phyloP scores from a whole-genome alignment of 1,140 invertebrate species.

The Triops longicaudatus region DNA sequence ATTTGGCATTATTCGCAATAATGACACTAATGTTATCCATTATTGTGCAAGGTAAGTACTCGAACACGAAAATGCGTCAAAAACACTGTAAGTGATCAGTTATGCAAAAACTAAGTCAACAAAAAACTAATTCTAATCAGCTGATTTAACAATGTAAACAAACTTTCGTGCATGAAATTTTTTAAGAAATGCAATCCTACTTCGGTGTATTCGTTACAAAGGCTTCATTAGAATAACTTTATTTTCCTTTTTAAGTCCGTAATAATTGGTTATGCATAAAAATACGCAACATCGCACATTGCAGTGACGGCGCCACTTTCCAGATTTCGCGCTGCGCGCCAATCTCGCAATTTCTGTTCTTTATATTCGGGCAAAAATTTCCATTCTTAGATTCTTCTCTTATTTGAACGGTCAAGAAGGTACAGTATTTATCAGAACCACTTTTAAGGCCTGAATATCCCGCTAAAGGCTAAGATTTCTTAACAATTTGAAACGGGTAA shows the following conservation, averaged over 20 bases:
- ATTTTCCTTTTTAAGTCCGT: neutral
- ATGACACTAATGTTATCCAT: no score
- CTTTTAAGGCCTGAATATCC: no score
- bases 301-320: neutral
- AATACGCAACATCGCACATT: neutral
- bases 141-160: neutral
- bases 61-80: no score
- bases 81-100: neutral
- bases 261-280: neutral
- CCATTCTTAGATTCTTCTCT: no score
- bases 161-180: neutral
- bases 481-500: neutral
- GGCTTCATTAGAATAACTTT: neutral
- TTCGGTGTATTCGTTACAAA: neutral
- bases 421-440: no score
- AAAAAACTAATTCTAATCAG: neutral
- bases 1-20: no score
- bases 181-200: neutral
- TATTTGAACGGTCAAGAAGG: neutral
- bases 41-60: no score
- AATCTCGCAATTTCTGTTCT: neutral
- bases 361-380: neutral
- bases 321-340: neutral
- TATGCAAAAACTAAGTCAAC: neutral
- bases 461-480: neutral